A percentile compares a stretch with the other conserved stretches of the same genome.
These are phyloP conservation scores for Heteromormyrus szaboi DNA, from an alignment of 2,797 vertebrate species.

Conservation along the genomic window DNA sequence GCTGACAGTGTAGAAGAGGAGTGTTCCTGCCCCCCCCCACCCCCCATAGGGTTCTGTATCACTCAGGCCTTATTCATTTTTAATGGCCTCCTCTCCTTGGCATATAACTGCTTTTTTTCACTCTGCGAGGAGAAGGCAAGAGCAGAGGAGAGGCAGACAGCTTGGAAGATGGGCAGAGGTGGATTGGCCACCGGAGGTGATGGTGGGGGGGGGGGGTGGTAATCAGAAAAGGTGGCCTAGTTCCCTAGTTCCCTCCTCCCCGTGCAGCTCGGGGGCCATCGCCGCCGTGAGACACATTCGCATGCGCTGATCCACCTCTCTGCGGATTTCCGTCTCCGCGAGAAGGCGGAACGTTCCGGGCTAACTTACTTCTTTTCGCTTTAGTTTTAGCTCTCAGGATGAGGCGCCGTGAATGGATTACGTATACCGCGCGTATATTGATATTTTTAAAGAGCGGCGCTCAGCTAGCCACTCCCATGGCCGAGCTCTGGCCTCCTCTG, in stretches of 20 bases:
- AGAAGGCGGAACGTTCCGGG: neutral
- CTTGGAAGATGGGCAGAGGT: constrained; percentile 13
- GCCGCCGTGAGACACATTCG: neutral
- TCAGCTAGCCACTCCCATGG: neutral
- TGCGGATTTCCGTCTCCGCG: neutral
- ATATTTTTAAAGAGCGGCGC: neutral
- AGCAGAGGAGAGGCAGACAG: constrained; percentile 25
- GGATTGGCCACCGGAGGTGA: neutral
- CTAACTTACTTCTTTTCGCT: neutral
- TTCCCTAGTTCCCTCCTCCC: neutral
- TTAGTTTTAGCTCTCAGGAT: neutral
- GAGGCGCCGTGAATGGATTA: neutral
- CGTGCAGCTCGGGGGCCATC: neutral
- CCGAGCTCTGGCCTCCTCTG: neutral
- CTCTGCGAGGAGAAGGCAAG: constrained; percentile 42
- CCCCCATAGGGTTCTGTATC: constrained; percentile 75
- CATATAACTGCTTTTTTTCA: constrained; percentile 50
- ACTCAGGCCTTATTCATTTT: constrained; percentile 78
- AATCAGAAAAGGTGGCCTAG: neutral
- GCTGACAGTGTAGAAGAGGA: constrained; percentile 69
- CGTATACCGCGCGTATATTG: neutral
- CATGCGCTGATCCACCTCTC: neutral
- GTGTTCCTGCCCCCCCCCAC: constrained; percentile 62
- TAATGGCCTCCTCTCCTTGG: constrained; percentile 79
- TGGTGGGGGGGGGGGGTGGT: neutral